Conservation (phyloP, 2,888 invertebrate genomes). For the Cantharis flavilabris region DNA sequence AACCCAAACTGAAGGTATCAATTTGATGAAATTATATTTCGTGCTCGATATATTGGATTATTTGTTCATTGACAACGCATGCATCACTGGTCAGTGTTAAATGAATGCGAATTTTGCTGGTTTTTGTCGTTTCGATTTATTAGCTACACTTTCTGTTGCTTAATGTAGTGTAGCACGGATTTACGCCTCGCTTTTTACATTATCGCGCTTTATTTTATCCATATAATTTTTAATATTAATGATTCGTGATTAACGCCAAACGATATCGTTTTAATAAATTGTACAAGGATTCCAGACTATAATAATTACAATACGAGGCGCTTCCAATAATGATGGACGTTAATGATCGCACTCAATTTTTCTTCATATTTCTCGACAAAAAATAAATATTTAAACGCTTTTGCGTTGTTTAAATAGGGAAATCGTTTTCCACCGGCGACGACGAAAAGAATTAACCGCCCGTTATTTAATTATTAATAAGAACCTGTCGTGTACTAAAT, state of each 20-base stretch:
- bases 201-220: slow-evolving; percentile 14
- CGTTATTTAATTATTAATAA: neutral
- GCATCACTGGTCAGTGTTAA: slow-evolving; percentile 35
- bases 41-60: slow-evolving; percentile 17
- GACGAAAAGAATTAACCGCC: neutral
- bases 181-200: slow-evolving; percentile 27
- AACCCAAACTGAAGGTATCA: neutral
- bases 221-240: slow-evolving; percentile 20
- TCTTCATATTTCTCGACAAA: neutral
- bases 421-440: neutral
- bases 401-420: neutral
- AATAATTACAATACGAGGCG: neutral
- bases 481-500: neutral
- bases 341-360: neutral
- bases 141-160: slow-evolving; percentile 35
- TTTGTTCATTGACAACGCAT: slow-evolving; percentile 35
- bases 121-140: slow-evolving; percentile 33
- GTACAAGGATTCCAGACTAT: neutral
- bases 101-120: slow-evolving; percentile 34
- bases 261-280: neutral
- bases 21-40: neutral
- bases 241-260: slow-evolving; percentile 21
- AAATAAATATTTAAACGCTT: neutral
- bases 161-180: slow-evolving; percentile 35
- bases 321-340: neutral